These are phyloP conservation scores for Patella caerulea DNA, from an alignment of 2,888 invertebrate species.

Conservation along the genomic window DNA sequence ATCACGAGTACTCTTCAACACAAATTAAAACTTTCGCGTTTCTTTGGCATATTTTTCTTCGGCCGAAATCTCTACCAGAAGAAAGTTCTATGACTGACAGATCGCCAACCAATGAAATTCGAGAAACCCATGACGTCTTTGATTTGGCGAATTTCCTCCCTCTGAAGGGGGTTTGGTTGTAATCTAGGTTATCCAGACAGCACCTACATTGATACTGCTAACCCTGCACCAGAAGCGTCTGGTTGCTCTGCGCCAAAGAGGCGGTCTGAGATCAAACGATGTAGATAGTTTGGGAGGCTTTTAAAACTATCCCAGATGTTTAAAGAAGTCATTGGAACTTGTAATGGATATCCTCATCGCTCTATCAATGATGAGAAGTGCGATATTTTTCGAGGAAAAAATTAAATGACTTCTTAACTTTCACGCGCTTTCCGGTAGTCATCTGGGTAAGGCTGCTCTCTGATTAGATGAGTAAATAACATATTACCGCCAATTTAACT, in stretches of 20 bases:
- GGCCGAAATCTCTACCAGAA: background rate
- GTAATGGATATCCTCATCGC: background rate
- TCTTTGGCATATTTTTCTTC: slow-evolving; percentile 9
- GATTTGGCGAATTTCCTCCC: background rate
- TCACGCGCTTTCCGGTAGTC: background rate
- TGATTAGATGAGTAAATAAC: slow-evolving; percentile 2
- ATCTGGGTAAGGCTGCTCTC: background rate
- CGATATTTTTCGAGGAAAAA: slow-evolving; percentile 2
- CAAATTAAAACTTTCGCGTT: slow-evolving; percentile 3
- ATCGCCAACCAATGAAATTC: background rate
- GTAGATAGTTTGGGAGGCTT: background rate
- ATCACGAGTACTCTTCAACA: background rate
- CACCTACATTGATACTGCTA: too few species aligned
- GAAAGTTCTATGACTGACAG: background rate
- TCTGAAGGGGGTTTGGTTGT: background rate
- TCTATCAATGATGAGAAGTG: background rate
- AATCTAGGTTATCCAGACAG: background rate
- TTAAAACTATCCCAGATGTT: slow-evolving; percentile 1
- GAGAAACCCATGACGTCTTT: background rate
- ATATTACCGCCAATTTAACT: slow-evolving; percentile 6
- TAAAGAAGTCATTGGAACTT: background rate
- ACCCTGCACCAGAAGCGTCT: background rate
- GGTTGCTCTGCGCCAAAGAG: background rate
- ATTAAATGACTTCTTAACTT: slow-evolving; percentile 1
- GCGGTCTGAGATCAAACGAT: background rate